These are phyloP conservation scores for Drosophila lacicola DNA, from an alignment of 2,888 invertebrate species.

Conservation along the genomic window DNA sequence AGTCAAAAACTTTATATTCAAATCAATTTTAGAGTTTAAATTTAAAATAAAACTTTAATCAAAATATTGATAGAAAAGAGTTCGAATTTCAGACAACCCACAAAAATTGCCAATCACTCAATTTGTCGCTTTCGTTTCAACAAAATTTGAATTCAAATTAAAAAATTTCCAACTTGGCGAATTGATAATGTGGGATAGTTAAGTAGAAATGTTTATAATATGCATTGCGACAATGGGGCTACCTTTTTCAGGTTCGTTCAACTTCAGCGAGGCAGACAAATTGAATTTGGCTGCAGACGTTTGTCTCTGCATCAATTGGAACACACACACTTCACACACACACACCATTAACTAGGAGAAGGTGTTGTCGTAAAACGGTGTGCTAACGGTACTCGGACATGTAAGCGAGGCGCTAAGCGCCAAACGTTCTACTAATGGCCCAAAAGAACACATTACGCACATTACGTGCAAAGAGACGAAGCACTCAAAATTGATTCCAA, in stretches of 20 bases:
- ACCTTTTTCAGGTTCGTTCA: conserved; percentile 70
- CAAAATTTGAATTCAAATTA: neutral
- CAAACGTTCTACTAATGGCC: conserved; percentile 64
- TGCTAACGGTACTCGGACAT: conserved; percentile 65
- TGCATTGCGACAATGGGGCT: conserved; percentile 50
- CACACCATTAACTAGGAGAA: conserved; percentile 27
- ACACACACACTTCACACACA: conserved; percentile 25
- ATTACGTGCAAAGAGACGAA: conserved; percentile 51
- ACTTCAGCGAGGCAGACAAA: conserved; percentile 58
- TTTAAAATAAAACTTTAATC: neutral
- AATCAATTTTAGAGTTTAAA: too few relatives aligned
- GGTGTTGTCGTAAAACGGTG: conserved; percentile 55
- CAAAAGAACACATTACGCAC: conserved; percentile 45
- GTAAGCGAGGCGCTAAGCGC: conserved; percentile 64
- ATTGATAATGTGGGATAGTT: conserved; percentile 17
- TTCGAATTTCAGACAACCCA: too few relatives aligned
- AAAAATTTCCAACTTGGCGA: conserved; percentile 4
- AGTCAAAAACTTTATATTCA: too few relatives aligned
- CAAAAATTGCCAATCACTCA: conserved; percentile 42
- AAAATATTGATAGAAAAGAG: neutral
- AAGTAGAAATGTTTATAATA: conserved; percentile 14
- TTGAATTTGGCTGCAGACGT: conserved; percentile 59
- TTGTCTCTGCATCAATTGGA: conserved; percentile 52
- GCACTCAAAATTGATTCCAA: conserved; percentile 56
- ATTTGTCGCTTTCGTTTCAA: conserved; percentile 33